These are phyloP conservation scores for Corythornis vintsioides DNA, from an alignment of 2,113 vertebrate genomes.

Conservation along the genomic window DNA sequence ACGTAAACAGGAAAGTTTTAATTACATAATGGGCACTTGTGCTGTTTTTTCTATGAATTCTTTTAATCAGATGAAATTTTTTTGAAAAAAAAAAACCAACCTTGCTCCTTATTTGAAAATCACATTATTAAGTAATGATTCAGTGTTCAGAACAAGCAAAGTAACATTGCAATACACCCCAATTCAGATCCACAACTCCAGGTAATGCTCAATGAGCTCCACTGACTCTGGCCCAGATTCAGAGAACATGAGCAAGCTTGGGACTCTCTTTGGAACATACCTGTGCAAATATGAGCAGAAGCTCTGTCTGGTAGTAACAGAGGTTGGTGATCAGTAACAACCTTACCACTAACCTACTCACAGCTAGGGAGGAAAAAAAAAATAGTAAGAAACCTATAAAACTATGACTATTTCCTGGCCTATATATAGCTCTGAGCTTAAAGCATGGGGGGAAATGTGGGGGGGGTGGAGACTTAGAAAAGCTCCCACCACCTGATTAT, in stretches of 20 bases:
- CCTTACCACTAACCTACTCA: accelerated
- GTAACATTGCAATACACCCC: accelerated
- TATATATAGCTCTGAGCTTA: neutral
- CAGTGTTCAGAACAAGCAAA: neutral
- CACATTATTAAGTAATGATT: neutral
- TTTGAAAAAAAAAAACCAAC: no score
- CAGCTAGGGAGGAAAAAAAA: neutral
- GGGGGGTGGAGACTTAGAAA: neutral
- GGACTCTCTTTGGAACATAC: neutral
- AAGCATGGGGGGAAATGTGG: neutral
- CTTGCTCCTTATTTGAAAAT: neutral
- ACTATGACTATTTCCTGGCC: accelerated
- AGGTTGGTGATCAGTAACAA: neutral
- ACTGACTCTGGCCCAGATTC: neutral
- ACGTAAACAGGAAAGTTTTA: constrained; percentile 50
- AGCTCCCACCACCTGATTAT: accelerated
- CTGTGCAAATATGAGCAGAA: neutral
- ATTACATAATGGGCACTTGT: constrained; percentile 21
- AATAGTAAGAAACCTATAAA: accelerated
- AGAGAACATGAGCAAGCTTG: accelerated
- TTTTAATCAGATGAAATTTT: neutral
- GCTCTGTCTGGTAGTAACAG: neutral
- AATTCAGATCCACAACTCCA: neutral
- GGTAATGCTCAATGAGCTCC: neutral
- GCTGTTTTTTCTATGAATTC: constrained; percentile 15